phyloP scores from a whole-genome alignment of 1,140 invertebrate genomes.

The Drosophila equinoxialis region DNA sequence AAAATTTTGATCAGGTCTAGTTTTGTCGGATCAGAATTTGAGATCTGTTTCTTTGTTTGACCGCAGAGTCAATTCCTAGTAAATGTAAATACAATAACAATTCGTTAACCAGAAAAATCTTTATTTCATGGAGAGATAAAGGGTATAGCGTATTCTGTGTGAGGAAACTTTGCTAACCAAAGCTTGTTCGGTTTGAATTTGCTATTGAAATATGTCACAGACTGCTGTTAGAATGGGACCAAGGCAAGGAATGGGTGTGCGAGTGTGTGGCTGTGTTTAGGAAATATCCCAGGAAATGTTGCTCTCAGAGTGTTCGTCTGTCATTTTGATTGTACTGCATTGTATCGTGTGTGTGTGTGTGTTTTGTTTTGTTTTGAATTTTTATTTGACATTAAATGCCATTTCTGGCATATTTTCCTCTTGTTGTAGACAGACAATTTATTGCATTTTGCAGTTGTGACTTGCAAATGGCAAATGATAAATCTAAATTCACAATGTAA shows the following conservation, averaged over 20 bases:
- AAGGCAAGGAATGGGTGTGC: conserved; percentile 11
- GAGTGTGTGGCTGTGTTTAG: conserved; percentile 1
- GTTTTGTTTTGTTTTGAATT: conserved; percentile 67
- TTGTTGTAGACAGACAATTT: conserved; percentile 54
- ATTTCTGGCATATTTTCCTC: conserved; percentile 67
- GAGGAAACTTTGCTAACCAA: not conserved
- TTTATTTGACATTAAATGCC: conserved; percentile 79
- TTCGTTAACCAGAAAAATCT: no score
- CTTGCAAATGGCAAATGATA: not conserved
- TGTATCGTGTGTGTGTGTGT: conserved; percentile 9
- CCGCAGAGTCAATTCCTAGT: no score
- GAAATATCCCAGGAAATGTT: conserved; percentile 50
- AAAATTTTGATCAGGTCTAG: no score
- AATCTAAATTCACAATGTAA: not conserved
- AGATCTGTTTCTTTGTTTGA: no score
- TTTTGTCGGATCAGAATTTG: no score
- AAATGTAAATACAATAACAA: no score
- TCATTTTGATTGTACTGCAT: conserved; percentile 42
- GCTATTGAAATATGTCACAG: conserved; percentile 23
- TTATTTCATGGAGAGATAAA: no score
- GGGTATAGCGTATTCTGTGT: not conserved
- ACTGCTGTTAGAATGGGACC: conserved; percentile 7
- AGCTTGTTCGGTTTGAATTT: conserved; percentile 14
- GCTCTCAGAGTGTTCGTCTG: conserved; percentile 43
- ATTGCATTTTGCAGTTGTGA: conserved; percentile 50